phyloP scores from a whole-genome alignment of 2,113 vertebrate species.

The Salvator merianae region DNA sequence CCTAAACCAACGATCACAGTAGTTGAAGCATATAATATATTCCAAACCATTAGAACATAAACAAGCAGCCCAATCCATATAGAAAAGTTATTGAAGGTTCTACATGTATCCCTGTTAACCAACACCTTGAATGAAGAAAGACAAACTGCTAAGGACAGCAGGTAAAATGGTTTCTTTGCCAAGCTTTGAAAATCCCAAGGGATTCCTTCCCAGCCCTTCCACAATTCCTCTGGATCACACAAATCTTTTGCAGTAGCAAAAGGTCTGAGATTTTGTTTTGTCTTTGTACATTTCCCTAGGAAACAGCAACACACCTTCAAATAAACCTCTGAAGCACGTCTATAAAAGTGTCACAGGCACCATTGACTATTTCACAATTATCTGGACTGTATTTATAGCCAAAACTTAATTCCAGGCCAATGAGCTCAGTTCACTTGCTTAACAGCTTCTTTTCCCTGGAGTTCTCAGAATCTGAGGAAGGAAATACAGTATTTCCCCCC shows the following conservation, averaged over 20 bases:
- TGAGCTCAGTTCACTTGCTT: not conserved
- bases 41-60: not conserved
- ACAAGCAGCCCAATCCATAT: not conserved
- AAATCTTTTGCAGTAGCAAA: not conserved
- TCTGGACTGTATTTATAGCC: conserved; percentile 10
- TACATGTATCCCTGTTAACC: not conserved
- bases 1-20: not conserved
- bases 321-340: not conserved
- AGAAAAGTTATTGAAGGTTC: not conserved
- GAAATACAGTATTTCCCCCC: not conserved
- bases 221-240: not conserved
- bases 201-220: not conserved
- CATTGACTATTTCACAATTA: conserved; percentile 9
- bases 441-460: not conserved
- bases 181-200: not conserved
- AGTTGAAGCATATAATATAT: not conserved
- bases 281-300: not conserved
- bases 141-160: not conserved
- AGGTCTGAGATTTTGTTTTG: not conserved
- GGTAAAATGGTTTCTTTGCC: not conserved
- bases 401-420: not conserved
- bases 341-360: conserved; percentile 4
- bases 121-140: not conserved
- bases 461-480: not conserved
- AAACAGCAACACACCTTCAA: not conserved